Conservation (phyloP, 1,140 invertebrate species). For the Magallana ariakensis region DNA sequence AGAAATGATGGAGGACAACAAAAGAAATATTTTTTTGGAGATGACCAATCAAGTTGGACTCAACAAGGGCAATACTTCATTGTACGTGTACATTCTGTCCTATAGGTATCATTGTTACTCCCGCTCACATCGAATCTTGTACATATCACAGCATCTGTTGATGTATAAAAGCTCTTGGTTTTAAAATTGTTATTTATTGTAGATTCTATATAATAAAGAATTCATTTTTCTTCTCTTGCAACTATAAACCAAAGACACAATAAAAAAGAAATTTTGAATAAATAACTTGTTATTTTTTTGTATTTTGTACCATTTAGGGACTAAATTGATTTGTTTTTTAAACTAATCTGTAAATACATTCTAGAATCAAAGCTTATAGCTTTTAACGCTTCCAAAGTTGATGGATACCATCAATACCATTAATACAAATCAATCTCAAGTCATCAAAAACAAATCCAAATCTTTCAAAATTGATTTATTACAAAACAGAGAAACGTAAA, state of each 20-base stretch:
- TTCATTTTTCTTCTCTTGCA: neutral
- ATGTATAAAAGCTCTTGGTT: neutral
- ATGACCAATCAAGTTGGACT: too few species aligned
- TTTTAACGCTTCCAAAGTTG: too few species aligned
- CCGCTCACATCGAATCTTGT: constrained; percentile 5
- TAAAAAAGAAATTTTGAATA: neutral
- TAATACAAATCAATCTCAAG: too few species aligned
- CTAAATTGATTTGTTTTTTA: neutral
- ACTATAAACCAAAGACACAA: neutral
- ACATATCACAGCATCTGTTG: neutral
- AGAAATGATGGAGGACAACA: too few species aligned
- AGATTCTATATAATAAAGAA: neutral
- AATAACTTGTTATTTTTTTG: neutral
- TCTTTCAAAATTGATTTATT: neutral
- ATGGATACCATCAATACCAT: too few species aligned
- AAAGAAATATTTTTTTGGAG: too few species aligned
- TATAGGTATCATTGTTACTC: too few species aligned
- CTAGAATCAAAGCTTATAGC: too few species aligned
- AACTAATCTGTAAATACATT: neutral
- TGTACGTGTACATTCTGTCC: too few species aligned
- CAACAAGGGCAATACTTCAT: too few species aligned
- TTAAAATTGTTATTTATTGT: neutral
- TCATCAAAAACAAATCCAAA: too few species aligned
- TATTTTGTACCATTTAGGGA: neutral
- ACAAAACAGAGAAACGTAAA: neutral